A percentile compares a stretch with the other conserved stretches of the same genome.
Conservation (phyloP, 2,113 vertebrate genomes). For the human region GRCh38 chr4:90936001-90936500, state of each 20-base stretch:
- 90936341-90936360: conserved; percentile 28
- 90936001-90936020: not conserved
- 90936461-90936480: not conserved
- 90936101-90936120: not conserved
- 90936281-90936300: not conserved
- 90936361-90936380: not conserved
- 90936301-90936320: not conserved
- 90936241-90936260: not conserved
- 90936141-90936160: not conserved
- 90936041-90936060: not conserved
- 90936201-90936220: not conserved
- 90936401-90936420: conserved; percentile 3
- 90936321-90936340: not conserved
- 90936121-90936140: conserved; percentile 19
- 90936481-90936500: not conserved
- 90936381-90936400: not conserved
- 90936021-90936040: not conserved
- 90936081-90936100: not conserved
- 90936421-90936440: not conserved
- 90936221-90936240: not conserved
- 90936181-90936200: conserved; percentile 1
- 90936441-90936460: not conserved
- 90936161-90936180: not conserved
- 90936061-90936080: not conserved
- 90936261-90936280: not conserved